Evolutionary conservation across 1,140 invertebrate species (phyloP).

Genomic region (Asbolus verrucosus): DNA sequence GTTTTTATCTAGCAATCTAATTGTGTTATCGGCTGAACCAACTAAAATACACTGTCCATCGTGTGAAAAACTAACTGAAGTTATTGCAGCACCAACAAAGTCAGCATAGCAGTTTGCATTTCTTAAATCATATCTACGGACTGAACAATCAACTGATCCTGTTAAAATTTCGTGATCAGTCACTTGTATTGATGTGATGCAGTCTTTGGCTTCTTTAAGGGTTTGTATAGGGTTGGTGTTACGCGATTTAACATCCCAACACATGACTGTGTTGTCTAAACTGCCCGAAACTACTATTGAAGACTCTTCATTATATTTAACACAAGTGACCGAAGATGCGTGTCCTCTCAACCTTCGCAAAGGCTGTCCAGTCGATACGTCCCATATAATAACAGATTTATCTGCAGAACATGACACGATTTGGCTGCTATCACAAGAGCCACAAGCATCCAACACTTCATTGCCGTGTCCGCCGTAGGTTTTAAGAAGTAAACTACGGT

Average conservation of each 20-base stretch:
- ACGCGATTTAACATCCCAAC: constrained; percentile 87
- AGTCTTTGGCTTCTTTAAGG: constrained; percentile 93
- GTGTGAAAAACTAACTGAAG: constrained; percentile 80
- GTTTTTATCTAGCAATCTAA: constrained; percentile 91
- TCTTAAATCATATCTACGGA: constrained; percentile 91
- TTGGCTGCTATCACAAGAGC: constrained; percentile 92
- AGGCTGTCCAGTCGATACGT: constrained; percentile 87
- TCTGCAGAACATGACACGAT: constrained; percentile 90
- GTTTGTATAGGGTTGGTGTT: constrained; percentile 82
- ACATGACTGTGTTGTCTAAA: constrained; percentile 90
- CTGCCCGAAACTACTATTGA: constrained; percentile 90
- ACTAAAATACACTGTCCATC: constrained; percentile 90
- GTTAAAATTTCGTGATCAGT: constrained; percentile 93
- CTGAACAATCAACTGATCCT: constrained; percentile 89
- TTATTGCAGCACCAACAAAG: constrained; percentile 84
- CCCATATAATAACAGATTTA: constrained; percentile 91
- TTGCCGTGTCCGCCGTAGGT: constrained; percentile 96
- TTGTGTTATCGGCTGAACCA: constrained; percentile 83
- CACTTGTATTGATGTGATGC: constrained; percentile 87
- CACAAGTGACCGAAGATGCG: constrained; percentile 87
- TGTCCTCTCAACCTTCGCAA: constrained; percentile 87
- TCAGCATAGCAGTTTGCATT: constrained; percentile 86
- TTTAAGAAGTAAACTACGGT: constrained; percentile 82
- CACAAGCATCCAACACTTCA: constrained; percentile 92
- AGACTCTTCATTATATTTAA: constrained; percentile 94